These are phyloP conservation scores for Drosophila kokeensis DNA, from an alignment of 2,888 invertebrate species.

Conservation along the genomic window DNA sequence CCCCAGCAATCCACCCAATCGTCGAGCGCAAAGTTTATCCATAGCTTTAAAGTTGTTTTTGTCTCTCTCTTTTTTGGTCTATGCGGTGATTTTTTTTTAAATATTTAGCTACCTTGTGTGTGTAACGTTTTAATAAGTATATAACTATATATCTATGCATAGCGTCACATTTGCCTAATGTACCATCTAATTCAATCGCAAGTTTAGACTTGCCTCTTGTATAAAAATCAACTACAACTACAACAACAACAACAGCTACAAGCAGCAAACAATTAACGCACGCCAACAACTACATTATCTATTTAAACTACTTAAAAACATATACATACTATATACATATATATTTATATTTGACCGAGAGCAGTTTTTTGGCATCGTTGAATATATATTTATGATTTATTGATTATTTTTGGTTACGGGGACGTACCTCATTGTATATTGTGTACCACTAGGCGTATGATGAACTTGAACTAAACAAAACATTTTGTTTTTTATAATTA, in stretches of 20 bases:
- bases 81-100: constrained; percentile 63
- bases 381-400: constrained; percentile 33
- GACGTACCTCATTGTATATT: constrained; percentile 64
- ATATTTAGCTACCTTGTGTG: constrained; percentile 76
- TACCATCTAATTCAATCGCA: constrained; percentile 53
- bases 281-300: constrained; percentile 49
- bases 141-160: constrained; percentile 49
- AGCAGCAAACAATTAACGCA: constrained; percentile 74
- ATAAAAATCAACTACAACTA: constrained; percentile 41
- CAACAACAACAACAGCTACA: constrained; percentile 32
- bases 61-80: constrained; percentile 48
- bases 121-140: constrained; percentile 71
- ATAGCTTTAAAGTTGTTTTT: constrained; percentile 74
- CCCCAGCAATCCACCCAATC: constrained; percentile 8
- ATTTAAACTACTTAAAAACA: constrained; percentile 21
- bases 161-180: constrained; percentile 62
- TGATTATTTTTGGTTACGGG: constrained; percentile 44
- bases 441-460: constrained; percentile 78
- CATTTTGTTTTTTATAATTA: constrained; percentile 31
- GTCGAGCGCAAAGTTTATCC: constrained; percentile 60
- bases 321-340: constrained; percentile 21
- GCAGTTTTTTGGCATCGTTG: constrained; percentile 55
- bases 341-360: constrained; percentile 41
- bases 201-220: constrained; percentile 67
- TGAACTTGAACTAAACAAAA: constrained; percentile 47